phyloP scores from a whole-genome alignment of 2,888 invertebrate species.

The Steinernema hermaphroditum region DNA sequence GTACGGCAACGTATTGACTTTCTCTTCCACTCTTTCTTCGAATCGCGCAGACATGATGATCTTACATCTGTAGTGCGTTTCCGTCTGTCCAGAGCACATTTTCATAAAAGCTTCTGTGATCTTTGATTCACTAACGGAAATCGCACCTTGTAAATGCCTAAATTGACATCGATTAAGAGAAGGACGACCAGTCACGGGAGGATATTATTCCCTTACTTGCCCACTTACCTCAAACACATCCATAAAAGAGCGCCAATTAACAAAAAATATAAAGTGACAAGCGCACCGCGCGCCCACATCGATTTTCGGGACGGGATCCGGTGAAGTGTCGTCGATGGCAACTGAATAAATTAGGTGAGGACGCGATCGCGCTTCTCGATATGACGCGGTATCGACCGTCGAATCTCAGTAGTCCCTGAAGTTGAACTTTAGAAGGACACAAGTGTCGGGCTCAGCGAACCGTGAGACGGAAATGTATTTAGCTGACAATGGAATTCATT shows the following conservation, averaged over 20 bases:
- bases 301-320: not conserved
- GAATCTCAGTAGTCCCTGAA: not conserved
- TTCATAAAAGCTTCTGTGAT: no score
- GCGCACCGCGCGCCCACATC: conserved; percentile 10
- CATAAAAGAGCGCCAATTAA: not conserved
- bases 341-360: not conserved
- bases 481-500: not conserved
- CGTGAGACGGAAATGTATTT: not conserved
- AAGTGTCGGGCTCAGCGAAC: not conserved
- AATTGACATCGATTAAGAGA: no score
- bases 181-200: no score
- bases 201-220: no score
- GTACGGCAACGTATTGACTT: no score
- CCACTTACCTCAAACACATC: no score
- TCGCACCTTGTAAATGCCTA: no score
- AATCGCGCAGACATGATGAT: no score
- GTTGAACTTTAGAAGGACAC: not conserved
- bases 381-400: not conserved
- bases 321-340: not conserved
- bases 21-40: no score
- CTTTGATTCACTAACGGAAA: no score
- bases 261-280: not conserved
- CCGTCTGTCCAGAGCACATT: no score
- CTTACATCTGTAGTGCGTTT: no score
- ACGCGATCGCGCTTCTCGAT: not conserved